Base-by-base conservation (phyloP, 2,888 invertebrate species). In the Ctena decussata region DNA sequence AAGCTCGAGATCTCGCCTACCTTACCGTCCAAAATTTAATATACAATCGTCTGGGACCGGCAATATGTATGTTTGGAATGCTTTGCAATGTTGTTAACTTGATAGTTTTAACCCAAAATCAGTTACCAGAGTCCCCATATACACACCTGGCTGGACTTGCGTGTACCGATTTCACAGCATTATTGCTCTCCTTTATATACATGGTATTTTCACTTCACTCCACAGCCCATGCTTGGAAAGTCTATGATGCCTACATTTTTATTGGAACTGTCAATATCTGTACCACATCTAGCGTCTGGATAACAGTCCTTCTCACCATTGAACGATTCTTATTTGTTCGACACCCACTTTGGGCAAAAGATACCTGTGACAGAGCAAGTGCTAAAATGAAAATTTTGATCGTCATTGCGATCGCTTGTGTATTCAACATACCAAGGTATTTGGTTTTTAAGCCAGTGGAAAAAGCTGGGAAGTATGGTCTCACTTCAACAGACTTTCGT, bases 101-200 rank as follows among this genome's bases (percentile, higher is more conserved):
- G 69, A 81, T 93, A 37, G 94, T 95, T 24, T 90, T 95, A 21
- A 92, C 93, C 24, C 92, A 94, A 57, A 91, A 90, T 30, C 90
- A 93, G 77, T 90, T 95, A 77, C 94, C 93, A 32, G 93, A 94
- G 80, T 95, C 95, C 2, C 95, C 95, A 0, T 95, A 95, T 89
- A 93, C 94, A 18, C 94, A 95, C 84, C 91, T 95, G 15, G 93
- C 93, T 2, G 94, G 93, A n/a, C 91, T 95, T 69, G 94, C 95
- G 0, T 86, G 92, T 15, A 91, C 93, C 0, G 95, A 95, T 80
- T 87, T 94, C 35, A 57, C 88, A 12, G 93, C 93, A n/a, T 89
- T 95, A 27, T 69, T 91, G 1, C 89, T 94, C 32, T 92, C 93
- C 12, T 90, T 94, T 73, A 82, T 93, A n/a, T 91, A 77, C 74